These are phyloP conservation scores for Onychostoma macrolepis DNA, from an alignment of 2,113 vertebrate species.

Conservation along the genomic window DNA sequence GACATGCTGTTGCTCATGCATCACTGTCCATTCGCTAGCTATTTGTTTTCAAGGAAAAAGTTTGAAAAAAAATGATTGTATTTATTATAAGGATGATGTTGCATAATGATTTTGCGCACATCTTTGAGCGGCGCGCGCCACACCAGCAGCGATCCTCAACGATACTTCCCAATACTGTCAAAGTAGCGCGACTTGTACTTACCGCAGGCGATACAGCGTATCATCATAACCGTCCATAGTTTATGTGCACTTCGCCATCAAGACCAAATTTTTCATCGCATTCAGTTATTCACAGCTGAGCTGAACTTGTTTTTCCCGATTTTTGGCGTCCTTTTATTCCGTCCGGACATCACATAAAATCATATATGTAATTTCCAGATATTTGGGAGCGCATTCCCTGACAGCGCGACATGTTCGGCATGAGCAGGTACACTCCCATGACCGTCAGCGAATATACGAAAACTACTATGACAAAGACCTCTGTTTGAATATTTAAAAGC, in stretches of 20 bases:
- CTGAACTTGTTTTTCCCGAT: neutral
- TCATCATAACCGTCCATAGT: slow-evolving; percentile 65
- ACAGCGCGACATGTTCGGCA: slow-evolving; percentile 61
- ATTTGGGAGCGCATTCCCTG: slow-evolving; percentile 55
- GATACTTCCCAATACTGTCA: slow-evolving; percentile 27
- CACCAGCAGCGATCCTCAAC: slow-evolving; percentile 16
- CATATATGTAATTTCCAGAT: slow-evolving; percentile 46
- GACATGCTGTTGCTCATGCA: neutral
- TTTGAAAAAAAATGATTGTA: neutral
- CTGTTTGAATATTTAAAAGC: neutral
- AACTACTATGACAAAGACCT: neutral
- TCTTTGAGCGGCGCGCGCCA: slow-evolving; percentile 23
- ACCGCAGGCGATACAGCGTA: slow-evolving; percentile 63
- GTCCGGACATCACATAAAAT: slow-evolving; percentile 40
- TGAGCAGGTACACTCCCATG: slow-evolving; percentile 69
- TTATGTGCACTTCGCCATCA: slow-evolving; percentile 59
- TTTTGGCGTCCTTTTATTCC: neutral
- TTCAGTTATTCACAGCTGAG: neutral
- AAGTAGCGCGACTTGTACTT: slow-evolving; percentile 70
- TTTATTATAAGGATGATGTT: neutral
- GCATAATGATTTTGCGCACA: neutral
- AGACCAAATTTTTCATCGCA: slow-evolving; percentile 30
- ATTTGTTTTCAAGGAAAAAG: neutral
- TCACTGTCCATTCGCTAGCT: neutral
- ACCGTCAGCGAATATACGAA: slow-evolving; percentile 50